Conservation (phyloP, 2,113 vertebrate genomes). For the Bucco capensis region DNA sequence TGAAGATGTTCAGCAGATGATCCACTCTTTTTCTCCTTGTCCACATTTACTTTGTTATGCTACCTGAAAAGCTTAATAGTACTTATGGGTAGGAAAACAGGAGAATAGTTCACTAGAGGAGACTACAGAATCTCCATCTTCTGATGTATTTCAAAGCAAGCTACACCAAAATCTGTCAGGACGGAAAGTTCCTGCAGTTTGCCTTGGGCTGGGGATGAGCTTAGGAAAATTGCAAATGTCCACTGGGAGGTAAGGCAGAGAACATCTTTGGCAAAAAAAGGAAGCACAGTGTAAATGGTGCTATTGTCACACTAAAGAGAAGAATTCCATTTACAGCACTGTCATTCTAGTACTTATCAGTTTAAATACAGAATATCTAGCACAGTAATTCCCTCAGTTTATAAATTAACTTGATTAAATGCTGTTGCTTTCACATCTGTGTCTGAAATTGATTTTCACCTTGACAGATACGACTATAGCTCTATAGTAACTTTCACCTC, state of each 20-base stretch:
- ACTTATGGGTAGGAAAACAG: neutral
- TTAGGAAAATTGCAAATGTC: neutral
- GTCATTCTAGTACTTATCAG: neutral
- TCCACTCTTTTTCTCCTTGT: neutral
- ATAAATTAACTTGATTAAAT: constrained; percentile 23
- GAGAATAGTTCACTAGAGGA: neutral
- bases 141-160: neutral
- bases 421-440: neutral
- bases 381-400: neutral
- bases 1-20: neutral
- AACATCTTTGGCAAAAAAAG: neutral
- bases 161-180: neutral
- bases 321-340: neutral
- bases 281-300: neutral
- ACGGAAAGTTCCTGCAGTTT: neutral
- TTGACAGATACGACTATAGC: neutral
- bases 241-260: neutral
- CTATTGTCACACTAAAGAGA: neutral
- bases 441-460: constrained; percentile 44
- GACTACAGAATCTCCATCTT: neutral
- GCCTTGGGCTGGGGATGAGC: neutral
- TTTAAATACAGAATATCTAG: neutral
- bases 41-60: neutral
- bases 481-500: neutral
- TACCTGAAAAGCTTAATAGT: neutral